These are phyloP conservation scores for Tragopan temminckii DNA, from an alignment of 2,797 vertebrate genomes.

Conservation along the genomic window DNA sequence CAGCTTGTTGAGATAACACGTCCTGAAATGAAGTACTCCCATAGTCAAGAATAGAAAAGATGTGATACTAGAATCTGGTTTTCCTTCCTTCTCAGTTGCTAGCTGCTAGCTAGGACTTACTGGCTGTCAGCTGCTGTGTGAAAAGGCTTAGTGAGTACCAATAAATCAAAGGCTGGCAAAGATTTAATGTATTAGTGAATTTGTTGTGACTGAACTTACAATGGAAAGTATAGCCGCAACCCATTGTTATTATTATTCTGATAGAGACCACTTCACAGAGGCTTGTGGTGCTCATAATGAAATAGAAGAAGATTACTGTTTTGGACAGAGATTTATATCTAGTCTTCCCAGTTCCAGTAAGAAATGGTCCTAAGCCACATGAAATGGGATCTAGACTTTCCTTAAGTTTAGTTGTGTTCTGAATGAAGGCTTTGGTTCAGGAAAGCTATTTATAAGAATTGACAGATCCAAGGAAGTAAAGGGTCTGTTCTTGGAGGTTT, in stretches of 20 bases:
- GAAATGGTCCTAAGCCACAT: constrained; percentile 33
- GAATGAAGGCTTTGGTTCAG: neutral
- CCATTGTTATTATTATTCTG: constrained; percentile 32
- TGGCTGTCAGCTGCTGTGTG: neutral
- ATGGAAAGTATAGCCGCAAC: constrained; percentile 49
- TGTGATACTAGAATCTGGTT: neutral
- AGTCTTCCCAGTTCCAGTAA: constrained; percentile 47
- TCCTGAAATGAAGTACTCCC: neutral
- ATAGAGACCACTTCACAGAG: constrained; percentile 41
- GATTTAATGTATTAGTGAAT: constrained; percentile 39
- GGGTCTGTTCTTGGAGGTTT: neutral
- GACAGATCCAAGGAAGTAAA: neutral
- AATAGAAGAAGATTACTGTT: constrained; percentile 61
- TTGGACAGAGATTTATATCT: constrained; percentile 67
- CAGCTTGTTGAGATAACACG: constrained; percentile 17
- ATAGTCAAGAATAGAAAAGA: neutral
- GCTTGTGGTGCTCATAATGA: constrained; percentile 48
- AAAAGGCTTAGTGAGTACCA: constrained; percentile 18
- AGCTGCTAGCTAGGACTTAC: neutral
- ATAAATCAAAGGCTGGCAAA: constrained; percentile 51
- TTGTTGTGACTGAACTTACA: constrained; percentile 42
- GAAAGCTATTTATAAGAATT: neutral
- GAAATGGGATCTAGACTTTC: constrained; percentile 37
- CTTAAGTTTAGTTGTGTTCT: constrained; percentile 18
- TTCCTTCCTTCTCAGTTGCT: neutral